Conservation (phyloP, 2,797 vertebrate genomes). For the Tangara arthus region DNA sequence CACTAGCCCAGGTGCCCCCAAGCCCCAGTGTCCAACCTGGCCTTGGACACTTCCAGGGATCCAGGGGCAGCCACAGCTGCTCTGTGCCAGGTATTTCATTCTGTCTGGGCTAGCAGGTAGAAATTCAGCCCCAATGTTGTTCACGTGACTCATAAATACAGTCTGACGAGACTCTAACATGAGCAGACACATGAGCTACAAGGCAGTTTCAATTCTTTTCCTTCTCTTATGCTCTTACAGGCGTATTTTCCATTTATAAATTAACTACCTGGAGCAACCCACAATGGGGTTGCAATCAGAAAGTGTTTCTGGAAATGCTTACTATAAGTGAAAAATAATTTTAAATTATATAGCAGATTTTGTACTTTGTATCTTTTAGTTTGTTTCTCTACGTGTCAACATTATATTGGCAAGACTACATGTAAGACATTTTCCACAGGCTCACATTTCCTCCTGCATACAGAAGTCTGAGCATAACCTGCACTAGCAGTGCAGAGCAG, state of each 20-base stretch:
- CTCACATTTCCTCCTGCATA: neutral
- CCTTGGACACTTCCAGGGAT: neutral
- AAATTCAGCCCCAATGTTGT: neutral
- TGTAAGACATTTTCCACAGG: neutral
- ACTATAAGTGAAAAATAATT: neutral
- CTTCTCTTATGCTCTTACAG: neutral
- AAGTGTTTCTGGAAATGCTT: neutral
- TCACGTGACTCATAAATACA: neutral
- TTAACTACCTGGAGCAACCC: neutral
- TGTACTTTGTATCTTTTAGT: neutral
- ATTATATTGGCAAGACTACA: neutral
- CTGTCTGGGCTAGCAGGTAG: neutral
- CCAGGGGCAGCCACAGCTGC: neutral
- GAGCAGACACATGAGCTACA: neutral
- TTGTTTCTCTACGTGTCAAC: neutral
- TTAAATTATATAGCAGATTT: neutral
- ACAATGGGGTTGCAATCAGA: neutral
- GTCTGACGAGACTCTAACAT: neutral
- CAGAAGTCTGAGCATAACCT: neutral
- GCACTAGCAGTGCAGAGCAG: neutral
- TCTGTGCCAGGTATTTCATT: neutral
- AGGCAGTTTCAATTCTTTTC: neutral
- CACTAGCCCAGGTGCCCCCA: fast-evolving
- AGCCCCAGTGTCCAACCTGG: neutral
- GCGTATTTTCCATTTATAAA: neutral